These are phyloP conservation scores for Bombyx mandarina DNA, from an alignment of 1,140 invertebrate species.

Conservation along the genomic window DNA sequence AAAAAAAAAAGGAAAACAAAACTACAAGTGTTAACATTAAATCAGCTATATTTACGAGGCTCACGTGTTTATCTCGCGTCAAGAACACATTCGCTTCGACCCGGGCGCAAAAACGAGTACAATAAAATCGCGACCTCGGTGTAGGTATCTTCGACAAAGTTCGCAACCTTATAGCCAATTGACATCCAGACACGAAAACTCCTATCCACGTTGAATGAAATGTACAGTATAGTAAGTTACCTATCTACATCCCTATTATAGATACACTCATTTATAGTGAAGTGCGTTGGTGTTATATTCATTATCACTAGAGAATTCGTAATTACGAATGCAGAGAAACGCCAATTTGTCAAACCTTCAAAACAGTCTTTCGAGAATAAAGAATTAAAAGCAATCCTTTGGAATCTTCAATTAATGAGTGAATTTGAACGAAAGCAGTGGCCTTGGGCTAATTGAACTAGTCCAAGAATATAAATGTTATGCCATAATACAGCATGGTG, in stretches of 20 bases:
- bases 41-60: constrained; percentile 11
- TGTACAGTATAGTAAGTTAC: constrained; percentile 1
- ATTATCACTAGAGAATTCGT: not conserved
- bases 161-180: constrained; percentile 55
- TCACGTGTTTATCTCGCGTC: constrained; percentile 23
- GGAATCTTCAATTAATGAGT: no score
- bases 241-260: not conserved
- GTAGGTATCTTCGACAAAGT: constrained; percentile 35
- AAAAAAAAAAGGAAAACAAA: constrained; percentile 3
- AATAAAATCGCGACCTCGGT: constrained; percentile 16
- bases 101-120: constrained; percentile 8
- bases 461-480: no score
- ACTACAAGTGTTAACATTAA: constrained; percentile 10
- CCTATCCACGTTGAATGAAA: constrained; percentile 3
- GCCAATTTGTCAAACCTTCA: no score
- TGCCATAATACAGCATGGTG: no score
- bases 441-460: no score
- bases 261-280: not conserved
- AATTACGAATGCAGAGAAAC: no score
- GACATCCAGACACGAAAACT: constrained; percentile 59
- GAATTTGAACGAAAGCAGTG: no score
- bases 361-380: no score
- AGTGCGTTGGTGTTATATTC: not conserved
- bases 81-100: constrained; percentile 15
- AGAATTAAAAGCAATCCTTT: no score